Conservation (phyloP, 1,140 invertebrate genomes). For the Drosophila kikkawai region DNA sequence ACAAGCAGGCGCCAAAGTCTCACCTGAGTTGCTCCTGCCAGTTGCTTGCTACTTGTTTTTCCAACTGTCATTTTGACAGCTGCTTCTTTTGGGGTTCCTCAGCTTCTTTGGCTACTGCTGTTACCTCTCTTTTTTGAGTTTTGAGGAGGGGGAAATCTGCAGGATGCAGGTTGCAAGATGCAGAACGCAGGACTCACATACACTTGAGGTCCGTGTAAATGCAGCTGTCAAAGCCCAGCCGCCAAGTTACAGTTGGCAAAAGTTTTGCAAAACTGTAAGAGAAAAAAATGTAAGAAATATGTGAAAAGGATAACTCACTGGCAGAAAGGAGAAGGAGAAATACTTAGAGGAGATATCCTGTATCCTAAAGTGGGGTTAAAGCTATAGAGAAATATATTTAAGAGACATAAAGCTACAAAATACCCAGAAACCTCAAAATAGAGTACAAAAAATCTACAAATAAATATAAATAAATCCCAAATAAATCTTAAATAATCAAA, state of each 20-base stretch:
- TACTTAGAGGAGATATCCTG: neutral
- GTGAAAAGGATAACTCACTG: neutral
- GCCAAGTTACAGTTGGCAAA: constrained; percentile 44
- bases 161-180: constrained; percentile 11
- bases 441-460: neutral
- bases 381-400: neutral
- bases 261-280: constrained; percentile 22
- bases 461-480: neutral
- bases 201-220: constrained; percentile 35
- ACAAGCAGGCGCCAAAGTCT: constrained; percentile 60
- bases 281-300: constrained; percentile 17
- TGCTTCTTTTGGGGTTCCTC: constrained; percentile 29
- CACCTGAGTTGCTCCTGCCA: constrained; percentile 24
- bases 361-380: neutral
- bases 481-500: neutral
- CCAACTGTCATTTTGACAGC: constrained; percentile 81
- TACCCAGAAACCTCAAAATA: neutral
- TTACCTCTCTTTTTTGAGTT: constrained; percentile 37
- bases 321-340: neutral
- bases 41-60: constrained; percentile 61
- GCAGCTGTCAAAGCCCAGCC: constrained; percentile 73
- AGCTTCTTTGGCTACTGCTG: constrained; percentile 17
- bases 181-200: neutral
- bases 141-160: constrained; percentile 1
- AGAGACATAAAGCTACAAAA: neutral